Percentiles rank a stretch among this genome's conserved stretches.
These are phyloP conservation scores for Clunio marinus DNA, from an alignment of 2,888 invertebrate genomes.

Conservation along the genomic window DNA sequence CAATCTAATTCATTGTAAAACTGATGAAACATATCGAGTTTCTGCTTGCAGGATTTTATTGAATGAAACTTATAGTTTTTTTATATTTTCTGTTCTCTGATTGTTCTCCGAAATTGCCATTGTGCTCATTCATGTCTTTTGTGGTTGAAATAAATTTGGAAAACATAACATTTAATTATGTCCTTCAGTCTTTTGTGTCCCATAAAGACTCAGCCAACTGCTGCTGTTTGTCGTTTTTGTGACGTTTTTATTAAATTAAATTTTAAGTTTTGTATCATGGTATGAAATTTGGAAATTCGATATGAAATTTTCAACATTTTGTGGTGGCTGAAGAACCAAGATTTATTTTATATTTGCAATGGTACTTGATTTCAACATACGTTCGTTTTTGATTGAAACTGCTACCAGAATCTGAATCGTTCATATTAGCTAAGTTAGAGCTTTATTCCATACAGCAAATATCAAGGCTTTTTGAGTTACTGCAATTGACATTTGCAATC, in stretches of 20 bases:
- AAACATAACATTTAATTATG: constrained; percentile 5
- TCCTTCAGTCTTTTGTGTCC: background rate
- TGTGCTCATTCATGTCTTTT: constrained; percentile 9
- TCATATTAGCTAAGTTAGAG: too few species aligned
- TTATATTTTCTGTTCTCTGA: background rate
- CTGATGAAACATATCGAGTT: constrained; percentile 6
- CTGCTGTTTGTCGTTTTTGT: background rate
- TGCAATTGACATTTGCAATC: too few species aligned
- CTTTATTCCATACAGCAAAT: too few species aligned
- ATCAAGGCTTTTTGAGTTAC: too few species aligned
- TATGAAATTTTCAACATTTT: too few species aligned
- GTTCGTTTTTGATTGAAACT: too few species aligned
- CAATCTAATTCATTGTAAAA: background rate
- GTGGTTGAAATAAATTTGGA: background rate
- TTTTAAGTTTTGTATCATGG: background rate
- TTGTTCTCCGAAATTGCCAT: constrained; percentile 13
- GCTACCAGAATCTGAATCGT: too few species aligned
- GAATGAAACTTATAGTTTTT: background rate
- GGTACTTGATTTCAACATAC: too few species aligned
- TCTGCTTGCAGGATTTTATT: background rate
- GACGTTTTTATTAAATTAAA: constrained; percentile 13
- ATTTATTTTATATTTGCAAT: too few species aligned
- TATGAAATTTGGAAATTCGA: too few species aligned
- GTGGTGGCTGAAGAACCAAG: too few species aligned
- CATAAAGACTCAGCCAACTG: background rate